Evolutionary conservation across 2,797 vertebrate species (phyloP).

Genomic region (Discoglossus pictus): DNA sequence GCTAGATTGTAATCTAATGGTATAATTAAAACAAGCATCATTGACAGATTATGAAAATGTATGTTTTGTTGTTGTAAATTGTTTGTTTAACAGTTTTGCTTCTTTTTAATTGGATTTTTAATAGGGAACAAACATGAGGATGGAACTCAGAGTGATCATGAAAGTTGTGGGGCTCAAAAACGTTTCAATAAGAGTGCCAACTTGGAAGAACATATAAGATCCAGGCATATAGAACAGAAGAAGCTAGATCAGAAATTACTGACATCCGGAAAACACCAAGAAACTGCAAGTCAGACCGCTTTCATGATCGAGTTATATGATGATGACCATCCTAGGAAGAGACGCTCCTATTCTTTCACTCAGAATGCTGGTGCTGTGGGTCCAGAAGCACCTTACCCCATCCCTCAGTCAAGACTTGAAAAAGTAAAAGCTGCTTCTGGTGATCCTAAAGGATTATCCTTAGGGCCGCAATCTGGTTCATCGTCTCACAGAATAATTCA

Average conservation of each 20-base stretch:
- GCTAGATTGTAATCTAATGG: too few relatives aligned
- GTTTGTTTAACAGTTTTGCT: slow-evolving; percentile 45
- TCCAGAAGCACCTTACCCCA: slow-evolving; percentile 80
- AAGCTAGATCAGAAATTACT: slow-evolving; percentile 71
- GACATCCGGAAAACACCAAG: slow-evolving; percentile 66
- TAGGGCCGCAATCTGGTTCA: slow-evolving; percentile 66
- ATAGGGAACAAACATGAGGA: slow-evolving; percentile 96
- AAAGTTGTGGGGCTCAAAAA: slow-evolving; percentile 85
- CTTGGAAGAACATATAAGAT: slow-evolving; percentile 86
- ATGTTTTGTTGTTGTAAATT: too few relatives aligned
- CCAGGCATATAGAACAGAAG: slow-evolving; percentile 74
- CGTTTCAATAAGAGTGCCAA: slow-evolving; percentile 81
- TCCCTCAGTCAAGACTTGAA: slow-evolving; percentile 76
- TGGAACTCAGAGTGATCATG: slow-evolving; percentile 95
- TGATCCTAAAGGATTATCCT: slow-evolving; percentile 66
- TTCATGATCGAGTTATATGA: slow-evolving; percentile 96
- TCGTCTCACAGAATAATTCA: slow-evolving; percentile 68
- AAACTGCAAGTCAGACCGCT: slow-evolving; percentile 79
- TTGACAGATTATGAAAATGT: too few relatives aligned
- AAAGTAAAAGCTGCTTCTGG: slow-evolving; percentile 63
- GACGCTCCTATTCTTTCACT: slow-evolving; percentile 91
- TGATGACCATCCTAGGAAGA: slow-evolving; percentile 89
- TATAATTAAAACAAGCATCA: too few relatives aligned
- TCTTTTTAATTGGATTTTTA: slow-evolving; percentile 47
- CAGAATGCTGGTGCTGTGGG: slow-evolving; percentile 73